Evolutionary conservation across 2,888 invertebrate genomes (phyloP), one percentile per base, ranked within the genome.

Genomic region (Dasysyrphus tricinctus): DNA sequence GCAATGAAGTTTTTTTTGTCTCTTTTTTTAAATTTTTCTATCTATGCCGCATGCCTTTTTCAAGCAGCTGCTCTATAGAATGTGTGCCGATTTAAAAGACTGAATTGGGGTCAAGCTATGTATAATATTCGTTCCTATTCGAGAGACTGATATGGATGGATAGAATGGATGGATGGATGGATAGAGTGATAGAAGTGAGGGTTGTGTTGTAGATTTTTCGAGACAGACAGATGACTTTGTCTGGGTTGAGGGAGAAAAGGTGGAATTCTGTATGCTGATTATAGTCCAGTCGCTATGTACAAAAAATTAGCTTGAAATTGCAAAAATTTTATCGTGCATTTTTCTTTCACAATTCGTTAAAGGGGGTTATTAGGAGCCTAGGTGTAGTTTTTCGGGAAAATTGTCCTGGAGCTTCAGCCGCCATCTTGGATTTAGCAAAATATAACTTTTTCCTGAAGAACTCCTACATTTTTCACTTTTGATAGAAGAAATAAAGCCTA

Each of bases 51-150:
- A 24, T 54, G 79, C 59, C 76, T 67, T 73, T 70, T 39, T 67
- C 34, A 47, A 47, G 16, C 65, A 65, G 44, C 42, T 37, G 67
- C 24, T 49, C 19, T 37, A 19, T 51, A 69, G 51, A 65, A 65
- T 81, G 76, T 81, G 80, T 85, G 81, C 77, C 80, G 79, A 85
- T 85, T 85, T 85, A 59, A 24, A 85, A 51, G 5, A 63, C 39
- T 69, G 67, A 72, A 86, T 79, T 59, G 81, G 61, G 86, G 86
- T 82, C 82, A 86, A 79, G 82, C 54, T 70, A 32, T 7, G 4
- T 39, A 67, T 86, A 67, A 49, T 19, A 49, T 79, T 82, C 29
- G 75, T 78, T 81, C 78, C 74, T 29, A 80, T 29, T 76, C 72
- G 80, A 63, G 69, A 54, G 54, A n/a, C 54, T 49, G 47, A 49